Base-by-base conservation (phyloP, 2,888 invertebrate genomes). In the Limenitis arthemis region DNA sequence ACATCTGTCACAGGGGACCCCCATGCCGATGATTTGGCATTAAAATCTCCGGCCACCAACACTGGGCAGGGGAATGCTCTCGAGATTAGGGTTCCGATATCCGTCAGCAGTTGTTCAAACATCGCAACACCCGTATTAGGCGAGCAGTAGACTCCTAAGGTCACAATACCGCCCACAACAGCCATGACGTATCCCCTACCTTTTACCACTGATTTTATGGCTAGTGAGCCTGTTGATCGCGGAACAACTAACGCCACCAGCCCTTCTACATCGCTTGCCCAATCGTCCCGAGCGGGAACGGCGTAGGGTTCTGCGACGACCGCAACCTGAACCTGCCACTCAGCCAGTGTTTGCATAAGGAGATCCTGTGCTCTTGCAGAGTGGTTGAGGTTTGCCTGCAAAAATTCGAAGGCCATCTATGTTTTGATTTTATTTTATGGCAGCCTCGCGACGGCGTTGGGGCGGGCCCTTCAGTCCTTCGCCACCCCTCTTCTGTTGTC, bases 11-110 rank as follows among this genome's bases (percentile, higher is more conserved):
- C 36, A 0, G 56, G 49, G 5, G 44, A 56, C 0, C 60, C 61
- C 64, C 64, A 62, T 0, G 51, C 54, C 12, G 9, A 7, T 12
- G 56, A 59, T 33, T 61, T 61, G 0, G 62, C 59, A 12, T 62
- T 62, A 28, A 60, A 38, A 34, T 60, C 61, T 1, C 54, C 61
- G 1, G 39, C 29, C 0, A 54, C 43, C 0, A 8, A 42, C 8
- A 5, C 56, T 33, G 1, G 56, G 20, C 5, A 33, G 40, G 6
- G 53, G 50, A 29, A 29, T 28, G 7, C 55, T 9, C 47, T 39
- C 12, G 52, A 40, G 0, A 61, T 12, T 5, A 55, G 9, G 0
- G 41, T 29, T 4, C 49, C 53, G 0, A 58, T 8, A 6, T 32
- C 48, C 1, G 7, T 46, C 0, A 62, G 54, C 8, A 56, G 55